Percentiles rank a stretch among this genome's conserved stretches.
Evolutionary conservation across 2,113 vertebrate genomes (phyloP).

Genomic region (Apaloderma vittatum): DNA sequence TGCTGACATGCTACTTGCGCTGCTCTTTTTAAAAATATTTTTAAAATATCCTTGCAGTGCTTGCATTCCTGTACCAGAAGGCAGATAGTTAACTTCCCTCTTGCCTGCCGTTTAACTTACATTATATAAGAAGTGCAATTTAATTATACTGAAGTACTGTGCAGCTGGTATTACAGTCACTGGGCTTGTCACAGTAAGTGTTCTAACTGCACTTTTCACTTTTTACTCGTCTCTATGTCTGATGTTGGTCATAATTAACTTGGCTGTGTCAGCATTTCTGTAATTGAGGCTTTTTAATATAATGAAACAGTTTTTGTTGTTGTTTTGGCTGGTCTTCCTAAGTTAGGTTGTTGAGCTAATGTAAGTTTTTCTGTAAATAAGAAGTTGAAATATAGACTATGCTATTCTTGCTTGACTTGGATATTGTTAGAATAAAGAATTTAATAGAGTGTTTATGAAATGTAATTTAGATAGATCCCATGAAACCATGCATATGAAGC

Average conservation of each 20-base stretch:
- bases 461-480: conserved; percentile 11
- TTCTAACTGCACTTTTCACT: background rate
- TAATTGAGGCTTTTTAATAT: conserved; percentile 12
- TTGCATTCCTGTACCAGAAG: background rate
- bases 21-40: background rate
- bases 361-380: background rate
- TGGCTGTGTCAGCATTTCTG: conserved; percentile 5
- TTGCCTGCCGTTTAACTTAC: background rate
- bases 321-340: conserved; percentile 29
- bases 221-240: background rate
- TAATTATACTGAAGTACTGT: conserved; percentile 27
- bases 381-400: background rate
- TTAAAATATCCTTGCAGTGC: background rate
- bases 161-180: background rate
- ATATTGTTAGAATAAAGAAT: background rate
- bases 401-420: background rate
- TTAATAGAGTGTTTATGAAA: background rate
- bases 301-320: background rate
- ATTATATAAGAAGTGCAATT: background rate
- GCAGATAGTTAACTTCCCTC: background rate
- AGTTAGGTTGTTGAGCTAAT: conserved; percentile 23
- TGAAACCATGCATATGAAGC: background rate
- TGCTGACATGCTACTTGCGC: background rate
- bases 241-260: conserved; percentile 9
- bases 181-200: background rate